A percentile compares a stretch with the other conserved stretches of the same genome.
phyloP scores from a whole-genome alignment of 2,113 vertebrate species.

The Chamaetylas fuelleborni region DNA sequence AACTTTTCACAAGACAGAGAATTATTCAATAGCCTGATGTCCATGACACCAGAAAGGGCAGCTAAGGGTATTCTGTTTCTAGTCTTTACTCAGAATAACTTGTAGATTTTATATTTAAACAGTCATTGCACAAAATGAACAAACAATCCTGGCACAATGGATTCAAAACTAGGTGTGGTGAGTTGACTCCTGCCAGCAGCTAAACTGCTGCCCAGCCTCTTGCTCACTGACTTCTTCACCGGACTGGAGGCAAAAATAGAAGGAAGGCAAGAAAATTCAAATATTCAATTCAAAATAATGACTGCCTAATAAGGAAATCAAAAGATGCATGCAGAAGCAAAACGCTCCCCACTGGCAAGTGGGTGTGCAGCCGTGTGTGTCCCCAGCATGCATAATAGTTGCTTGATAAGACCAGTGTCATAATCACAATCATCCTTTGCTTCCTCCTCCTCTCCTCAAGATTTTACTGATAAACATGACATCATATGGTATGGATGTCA shows the following conservation, averaged over 20 bases:
- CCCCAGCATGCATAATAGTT: rapidly evolving
- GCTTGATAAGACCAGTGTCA: not conserved
- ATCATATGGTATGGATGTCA: not conserved
- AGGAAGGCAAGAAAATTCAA: not conserved
- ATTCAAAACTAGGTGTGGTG: not conserved
- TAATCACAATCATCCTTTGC: not conserved
- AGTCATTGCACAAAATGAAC: not conserved
- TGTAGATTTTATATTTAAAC: not conserved
- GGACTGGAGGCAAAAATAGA: not conserved
- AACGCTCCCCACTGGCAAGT: not conserved
- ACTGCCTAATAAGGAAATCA: not conserved
- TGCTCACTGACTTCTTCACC: not conserved
- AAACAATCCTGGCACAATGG: not conserved
- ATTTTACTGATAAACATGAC: not conserved
- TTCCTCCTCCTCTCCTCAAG: not conserved
- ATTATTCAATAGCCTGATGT: not conserved
- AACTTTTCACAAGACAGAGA: not conserved
- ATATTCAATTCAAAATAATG: not conserved
- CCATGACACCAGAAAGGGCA: not conserved
- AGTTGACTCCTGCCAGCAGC: not conserved
- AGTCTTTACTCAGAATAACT: not conserved
- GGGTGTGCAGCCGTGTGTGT: not conserved
- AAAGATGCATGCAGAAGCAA: not conserved
- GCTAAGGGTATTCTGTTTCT: not conserved
- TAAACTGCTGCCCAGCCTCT: not conserved